Percentiles rank a stretch among this genome's conserved stretches.
Conservation (phyloP, 1,140 invertebrate species). For the Cylas formicarius region DNA sequence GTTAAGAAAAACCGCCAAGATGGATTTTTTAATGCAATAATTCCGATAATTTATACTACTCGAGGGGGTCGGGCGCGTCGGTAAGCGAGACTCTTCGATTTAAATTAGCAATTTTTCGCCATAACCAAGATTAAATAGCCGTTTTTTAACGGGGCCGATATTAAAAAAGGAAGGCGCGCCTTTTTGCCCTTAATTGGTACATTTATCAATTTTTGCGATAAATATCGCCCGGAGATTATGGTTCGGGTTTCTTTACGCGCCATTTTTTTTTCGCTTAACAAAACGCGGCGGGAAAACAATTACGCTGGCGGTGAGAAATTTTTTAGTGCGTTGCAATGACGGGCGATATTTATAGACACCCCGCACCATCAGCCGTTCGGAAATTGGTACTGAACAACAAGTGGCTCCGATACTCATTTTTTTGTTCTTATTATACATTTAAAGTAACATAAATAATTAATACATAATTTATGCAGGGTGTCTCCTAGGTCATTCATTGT, state of each 20-base stretch:
- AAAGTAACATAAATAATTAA: no score
- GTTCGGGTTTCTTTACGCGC: constrained; percentile 15
- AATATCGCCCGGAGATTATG: no score
- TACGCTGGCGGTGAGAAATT: no score
- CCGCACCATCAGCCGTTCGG: no score
- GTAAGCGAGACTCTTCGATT: no score
- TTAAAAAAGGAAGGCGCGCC: constrained; percentile 20
- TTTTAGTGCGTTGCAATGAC: no score
- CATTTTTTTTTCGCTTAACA: constrained; percentile 3
- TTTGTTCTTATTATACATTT: no score
- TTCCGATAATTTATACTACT: constrained; percentile 56
- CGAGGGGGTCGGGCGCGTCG: constrained; percentile 15
- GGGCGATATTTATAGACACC: no score
- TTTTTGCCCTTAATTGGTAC: constrained; percentile 27
- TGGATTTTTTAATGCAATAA: constrained; percentile 64
- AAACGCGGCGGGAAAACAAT: constrained; percentile 3
- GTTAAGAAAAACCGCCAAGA: constrained; percentile 47
- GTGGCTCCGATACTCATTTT: no score
- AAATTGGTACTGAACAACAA: no score
- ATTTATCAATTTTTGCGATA: constrained; percentile 31
- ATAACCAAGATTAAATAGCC: constrained; percentile 38
- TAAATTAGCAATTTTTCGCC: constrained; percentile 39
- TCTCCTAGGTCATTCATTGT: no score
- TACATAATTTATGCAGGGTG: no score
- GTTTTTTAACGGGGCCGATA: constrained; percentile 28